A percentile compares a stretch with the other conserved stretches of the same genome.
These are phyloP conservation scores for Aplysia californica DNA, from an alignment of 1,140 invertebrate genomes.

Conservation along the genomic window DNA sequence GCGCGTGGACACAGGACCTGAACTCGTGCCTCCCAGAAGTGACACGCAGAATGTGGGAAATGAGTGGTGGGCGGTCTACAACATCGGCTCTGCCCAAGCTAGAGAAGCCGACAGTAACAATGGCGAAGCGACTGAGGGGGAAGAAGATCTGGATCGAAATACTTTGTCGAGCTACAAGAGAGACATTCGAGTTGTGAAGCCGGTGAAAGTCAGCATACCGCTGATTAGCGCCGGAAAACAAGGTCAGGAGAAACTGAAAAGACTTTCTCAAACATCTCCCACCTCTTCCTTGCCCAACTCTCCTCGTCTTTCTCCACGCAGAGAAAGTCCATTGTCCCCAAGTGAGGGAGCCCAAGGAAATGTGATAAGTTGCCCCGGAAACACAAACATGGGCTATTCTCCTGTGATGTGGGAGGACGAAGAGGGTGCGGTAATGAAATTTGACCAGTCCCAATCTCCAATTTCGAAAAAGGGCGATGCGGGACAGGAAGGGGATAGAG, in stretches of 20 bases:
- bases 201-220: slow-evolving; percentile 14
- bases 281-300: neutral
- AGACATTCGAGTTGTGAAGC: too few relatives aligned
- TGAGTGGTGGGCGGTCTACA: slow-evolving; percentile 14
- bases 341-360: neutral
- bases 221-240: slow-evolving; percentile 22
- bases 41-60: neutral
- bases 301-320: neutral
- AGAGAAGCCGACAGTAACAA: neutral
- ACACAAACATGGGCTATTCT: neutral
- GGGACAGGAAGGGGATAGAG: too few relatives aligned
- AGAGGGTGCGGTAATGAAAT: neutral
- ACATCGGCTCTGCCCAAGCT: neutral
- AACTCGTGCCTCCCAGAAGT: neutral
- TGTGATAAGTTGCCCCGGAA: neutral
- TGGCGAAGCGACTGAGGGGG: neutral
- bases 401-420: too few relatives aligned
- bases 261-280: neutral
- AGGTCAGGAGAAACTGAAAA: slow-evolving; percentile 20
- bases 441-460: too few relatives aligned
- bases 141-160: too few relatives aligned
- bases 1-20: neutral
- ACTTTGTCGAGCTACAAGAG: too few relatives aligned
- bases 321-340: too few relatives aligned
- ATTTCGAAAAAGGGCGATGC: too few relatives aligned